These are phyloP conservation scores for Agrochola litura DNA, from an alignment of 2,888 invertebrate species.

Conservation along the genomic window DNA sequence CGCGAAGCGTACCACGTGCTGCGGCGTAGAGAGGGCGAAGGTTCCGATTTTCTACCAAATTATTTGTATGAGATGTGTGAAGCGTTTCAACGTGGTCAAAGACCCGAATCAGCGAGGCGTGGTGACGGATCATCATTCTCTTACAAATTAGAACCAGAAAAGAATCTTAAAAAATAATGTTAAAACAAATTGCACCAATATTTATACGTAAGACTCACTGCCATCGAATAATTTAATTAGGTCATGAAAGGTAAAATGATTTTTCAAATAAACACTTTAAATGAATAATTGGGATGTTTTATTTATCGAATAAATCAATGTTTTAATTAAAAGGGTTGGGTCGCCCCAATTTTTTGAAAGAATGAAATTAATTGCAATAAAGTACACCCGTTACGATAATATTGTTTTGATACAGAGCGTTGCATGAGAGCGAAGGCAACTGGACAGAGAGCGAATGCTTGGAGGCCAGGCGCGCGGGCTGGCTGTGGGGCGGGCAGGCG, in stretches of 20 bases:
- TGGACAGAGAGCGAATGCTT: slow-evolving; percentile 86
- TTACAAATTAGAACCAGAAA: slow-evolving; percentile 70
- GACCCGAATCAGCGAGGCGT: slow-evolving; percentile 82
- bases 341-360: slow-evolving; percentile 21
- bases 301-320: slow-evolving; percentile 45
- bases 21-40: slow-evolving; percentile 86
- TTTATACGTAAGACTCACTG: slow-evolving; percentile 59
- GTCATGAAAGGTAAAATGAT: slow-evolving; percentile 34
- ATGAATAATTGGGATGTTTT: slow-evolving; percentile 45
- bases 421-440: slow-evolving; percentile 86
- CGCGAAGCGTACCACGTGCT: slow-evolving; percentile 87
- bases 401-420: slow-evolving; percentile 74
- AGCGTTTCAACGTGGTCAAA: slow-evolving; percentile 84
- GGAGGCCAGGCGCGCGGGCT: slow-evolving; percentile 86
- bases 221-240: slow-evolving; percentile 55
- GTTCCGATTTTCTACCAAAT: slow-evolving; percentile 86
- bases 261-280: slow-evolving; percentile 57
- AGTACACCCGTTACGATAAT: slow-evolving; percentile 28
- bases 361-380: slow-evolving; percentile 27
- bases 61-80: slow-evolving; percentile 89
- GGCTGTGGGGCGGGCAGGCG: slow-evolving; percentile 91
- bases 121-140: slow-evolving; percentile 74
- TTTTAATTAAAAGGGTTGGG: slow-evolving; percentile 18
- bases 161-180: slow-evolving; percentile 71
- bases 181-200: slow-evolving; percentile 42